Conservation (phyloP, 2,888 invertebrate species). For the Drosophila barbarae region DNA sequence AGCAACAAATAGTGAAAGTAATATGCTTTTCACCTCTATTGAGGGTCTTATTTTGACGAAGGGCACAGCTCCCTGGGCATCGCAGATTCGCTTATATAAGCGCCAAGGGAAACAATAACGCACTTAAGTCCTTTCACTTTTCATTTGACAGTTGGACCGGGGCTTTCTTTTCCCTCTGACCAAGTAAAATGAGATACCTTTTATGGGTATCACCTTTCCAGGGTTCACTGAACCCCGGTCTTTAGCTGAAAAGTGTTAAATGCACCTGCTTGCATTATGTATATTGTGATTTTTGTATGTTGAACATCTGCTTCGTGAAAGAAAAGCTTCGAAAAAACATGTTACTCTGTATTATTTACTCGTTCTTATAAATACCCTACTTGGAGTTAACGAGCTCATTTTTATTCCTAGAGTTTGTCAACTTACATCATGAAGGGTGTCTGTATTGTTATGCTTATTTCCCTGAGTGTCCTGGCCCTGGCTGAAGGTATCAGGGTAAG, state of each 20-base stretch:
- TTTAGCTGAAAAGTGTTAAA: background rate
- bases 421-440: slow-evolving; percentile 20
- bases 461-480: slow-evolving; percentile 14
- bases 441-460: slow-evolving; percentile 17
- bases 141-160: slow-evolving; percentile 42
- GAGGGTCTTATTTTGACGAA: slow-evolving; percentile 40
- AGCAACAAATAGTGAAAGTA: slow-evolving; percentile 29
- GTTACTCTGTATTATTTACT: background rate
- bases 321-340: background rate
- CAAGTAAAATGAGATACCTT: slow-evolving; percentile 28
- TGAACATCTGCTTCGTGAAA: slow-evolving; percentile 14
- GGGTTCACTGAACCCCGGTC: slow-evolving; percentile 23
- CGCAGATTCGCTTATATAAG: slow-evolving; percentile 46
- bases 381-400: background rate
- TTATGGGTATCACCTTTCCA: slow-evolving; percentile 40
- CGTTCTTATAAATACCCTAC: slow-evolving; percentile 22
- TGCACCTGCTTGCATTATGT: slow-evolving; percentile 17
- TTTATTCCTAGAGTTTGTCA: background rate
- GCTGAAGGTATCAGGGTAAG: background rate
- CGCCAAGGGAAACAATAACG: slow-evolving; percentile 42
- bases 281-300: background rate
- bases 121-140: slow-evolving; percentile 68
- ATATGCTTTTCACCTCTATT: slow-evolving; percentile 48
- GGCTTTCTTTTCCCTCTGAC: slow-evolving; percentile 46
- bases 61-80: slow-evolving; percentile 44